Evolutionary conservation across 2,797 vertebrate genomes (phyloP).

Genomic region (Aplochiton taeniatus): DNA sequence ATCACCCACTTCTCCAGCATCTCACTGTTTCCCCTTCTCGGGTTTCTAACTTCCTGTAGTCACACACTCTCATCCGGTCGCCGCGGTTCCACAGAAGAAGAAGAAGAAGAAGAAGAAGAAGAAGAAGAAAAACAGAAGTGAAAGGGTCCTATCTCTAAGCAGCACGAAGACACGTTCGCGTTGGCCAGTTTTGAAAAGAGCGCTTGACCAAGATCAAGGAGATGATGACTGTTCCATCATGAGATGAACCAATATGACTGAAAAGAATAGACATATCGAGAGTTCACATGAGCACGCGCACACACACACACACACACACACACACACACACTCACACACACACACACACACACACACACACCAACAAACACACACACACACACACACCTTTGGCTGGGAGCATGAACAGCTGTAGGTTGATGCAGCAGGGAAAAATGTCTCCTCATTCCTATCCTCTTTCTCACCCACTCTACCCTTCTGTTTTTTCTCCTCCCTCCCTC

Average conservation of each 20-base stretch:
- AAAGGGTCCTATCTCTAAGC: too few species aligned
- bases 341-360: constrained; percentile 15
- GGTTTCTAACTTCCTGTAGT: too few species aligned
- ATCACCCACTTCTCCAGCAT: not conserved
- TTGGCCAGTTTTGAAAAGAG: too few species aligned
- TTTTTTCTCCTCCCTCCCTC: not conserved
- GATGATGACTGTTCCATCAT: too few species aligned
- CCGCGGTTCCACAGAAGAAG: not conserved
- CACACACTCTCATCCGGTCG: not conserved
- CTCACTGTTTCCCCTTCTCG: not conserved
- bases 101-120: not conserved
- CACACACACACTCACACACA: constrained; percentile 7
- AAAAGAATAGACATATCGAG: too few species aligned
- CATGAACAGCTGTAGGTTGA: constrained; percentile 33
- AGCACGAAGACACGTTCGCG: too few species aligned
- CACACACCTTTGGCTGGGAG: constrained; percentile 8
- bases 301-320: constrained; percentile 17
- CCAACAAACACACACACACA: not conserved
- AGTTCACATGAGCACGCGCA: not conserved
- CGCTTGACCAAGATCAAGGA: too few species aligned
- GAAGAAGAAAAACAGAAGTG: not conserved
- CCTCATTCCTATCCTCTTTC: constrained; percentile 31
- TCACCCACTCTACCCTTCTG: constrained; percentile 9
- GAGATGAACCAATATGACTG: too few species aligned
- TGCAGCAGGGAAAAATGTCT: constrained; percentile 46